Conservation (phyloP, 2,888 invertebrate genomes). For the Chloromyia formosa region DNA sequence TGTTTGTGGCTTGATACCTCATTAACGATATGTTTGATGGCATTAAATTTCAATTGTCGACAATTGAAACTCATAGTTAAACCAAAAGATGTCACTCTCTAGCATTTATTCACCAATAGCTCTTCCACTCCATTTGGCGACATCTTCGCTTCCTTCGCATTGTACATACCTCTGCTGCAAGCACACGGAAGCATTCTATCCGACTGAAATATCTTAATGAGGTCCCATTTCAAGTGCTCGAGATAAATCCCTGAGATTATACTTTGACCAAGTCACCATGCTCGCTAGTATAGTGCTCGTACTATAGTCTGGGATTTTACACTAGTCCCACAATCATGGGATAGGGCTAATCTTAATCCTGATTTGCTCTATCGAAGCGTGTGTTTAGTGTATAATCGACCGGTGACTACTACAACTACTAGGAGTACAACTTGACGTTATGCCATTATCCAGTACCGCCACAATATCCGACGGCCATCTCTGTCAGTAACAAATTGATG, state of each 20-base stretch:
- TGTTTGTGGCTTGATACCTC: constrained; percentile 19
- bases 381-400: constrained; percentile 19
- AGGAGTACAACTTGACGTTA: not conserved
- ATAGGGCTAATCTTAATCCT: constrained; percentile 15
- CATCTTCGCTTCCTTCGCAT: constrained; percentile 23
- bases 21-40: constrained; percentile 30
- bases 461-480: constrained; percentile 20
- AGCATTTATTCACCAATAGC: not conserved
- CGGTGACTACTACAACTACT: not conserved
- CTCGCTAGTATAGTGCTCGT: not conserved
- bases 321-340: not conserved
- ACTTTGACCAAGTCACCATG: constrained; percentile 16
- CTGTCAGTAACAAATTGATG: constrained; percentile 41
- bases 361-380: constrained; percentile 12
- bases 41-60: constrained; percentile 36
- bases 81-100: constrained; percentile 21
- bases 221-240: constrained; percentile 34
- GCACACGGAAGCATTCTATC: constrained; percentile 39
- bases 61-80: constrained; percentile 31
- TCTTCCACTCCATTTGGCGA: not conserved
- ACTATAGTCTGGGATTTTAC: not conserved
- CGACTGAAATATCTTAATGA: constrained; percentile 41
- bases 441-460: not conserved
- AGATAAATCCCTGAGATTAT: constrained; percentile 38
- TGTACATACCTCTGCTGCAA: no score